phyloP scores from a whole-genome alignment of 2,797 vertebrate species.

The Perodicticus potto region DNA sequence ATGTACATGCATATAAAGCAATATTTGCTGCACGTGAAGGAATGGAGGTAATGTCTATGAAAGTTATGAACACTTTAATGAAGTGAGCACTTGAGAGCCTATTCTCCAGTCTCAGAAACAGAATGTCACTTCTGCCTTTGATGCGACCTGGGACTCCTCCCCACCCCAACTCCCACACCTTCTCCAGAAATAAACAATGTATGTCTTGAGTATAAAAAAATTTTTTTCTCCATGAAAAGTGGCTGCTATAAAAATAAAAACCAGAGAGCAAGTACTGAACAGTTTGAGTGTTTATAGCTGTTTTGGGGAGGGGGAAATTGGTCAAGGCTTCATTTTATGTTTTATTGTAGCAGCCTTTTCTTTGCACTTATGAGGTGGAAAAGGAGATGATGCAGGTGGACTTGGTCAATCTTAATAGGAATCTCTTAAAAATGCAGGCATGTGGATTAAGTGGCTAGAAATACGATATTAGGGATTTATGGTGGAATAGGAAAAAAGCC shows the following conservation, averaged over 20 bases:
- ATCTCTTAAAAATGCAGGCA: not conserved
- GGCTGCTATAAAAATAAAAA: slow-evolving; percentile 45
- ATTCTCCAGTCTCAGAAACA: no score
- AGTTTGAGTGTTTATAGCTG: not conserved
- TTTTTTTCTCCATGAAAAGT: not conserved
- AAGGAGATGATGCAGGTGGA: not conserved
- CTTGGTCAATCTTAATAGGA: not conserved
- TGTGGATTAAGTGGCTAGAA: not conserved
- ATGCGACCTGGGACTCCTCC: no score
- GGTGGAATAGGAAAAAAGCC: not conserved
- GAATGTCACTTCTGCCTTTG: no score
- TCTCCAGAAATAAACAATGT: no score
- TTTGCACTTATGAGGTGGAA: not conserved
- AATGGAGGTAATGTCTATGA: no score
- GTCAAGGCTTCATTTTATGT: not conserved
- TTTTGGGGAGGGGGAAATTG: not conserved
- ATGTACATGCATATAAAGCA: no score
- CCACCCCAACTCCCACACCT: no score
- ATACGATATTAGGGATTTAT: not conserved
- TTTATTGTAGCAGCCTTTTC: not conserved
- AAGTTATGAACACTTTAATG: no score
- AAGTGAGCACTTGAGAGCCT: no score
- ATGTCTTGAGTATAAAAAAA: no score
- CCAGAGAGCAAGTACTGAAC: not conserved
- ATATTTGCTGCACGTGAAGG: no score